Percentiles rank a stretch among this genome's conserved stretches.
phyloP scores from a whole-genome alignment of 2,797 vertebrate genomes.

The Sylvia borin region DNA sequence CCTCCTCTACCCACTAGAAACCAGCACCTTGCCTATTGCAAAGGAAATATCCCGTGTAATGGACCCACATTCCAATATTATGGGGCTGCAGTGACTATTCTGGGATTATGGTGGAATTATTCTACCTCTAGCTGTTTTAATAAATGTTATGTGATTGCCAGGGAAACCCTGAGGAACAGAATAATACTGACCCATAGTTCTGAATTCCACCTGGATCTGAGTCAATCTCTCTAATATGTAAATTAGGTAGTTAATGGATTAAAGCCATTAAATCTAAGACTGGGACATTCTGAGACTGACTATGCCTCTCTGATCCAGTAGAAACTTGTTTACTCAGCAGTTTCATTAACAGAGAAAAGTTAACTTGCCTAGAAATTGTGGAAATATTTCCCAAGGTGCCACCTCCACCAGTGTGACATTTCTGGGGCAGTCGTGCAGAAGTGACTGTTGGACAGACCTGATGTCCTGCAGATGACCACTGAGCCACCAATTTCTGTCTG shows the following conservation, averaged over 20 bases:
- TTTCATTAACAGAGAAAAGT: not conserved
- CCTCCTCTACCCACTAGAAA: not conserved
- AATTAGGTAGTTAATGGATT: not conserved
- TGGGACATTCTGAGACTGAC: not conserved
- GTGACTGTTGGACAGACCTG: not conserved
- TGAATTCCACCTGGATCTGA: not conserved
- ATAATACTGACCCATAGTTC: not conserved
- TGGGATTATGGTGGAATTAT: not conserved
- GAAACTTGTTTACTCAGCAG: not conserved
- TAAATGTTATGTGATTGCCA: not conserved
- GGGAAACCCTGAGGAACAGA: not conserved
- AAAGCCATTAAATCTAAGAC: not conserved
- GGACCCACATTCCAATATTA: not conserved
- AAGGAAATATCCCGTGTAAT: not conserved
- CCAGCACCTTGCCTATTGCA: not conserved
- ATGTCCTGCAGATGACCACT: not conserved
- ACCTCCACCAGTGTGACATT: not conserved
- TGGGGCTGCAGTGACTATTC: not conserved
- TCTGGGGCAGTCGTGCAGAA: not conserved
- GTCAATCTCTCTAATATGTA: not conserved
- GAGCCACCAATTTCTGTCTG: not conserved
- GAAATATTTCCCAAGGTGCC: not conserved
- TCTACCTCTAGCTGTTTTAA: constrained; percentile 1
- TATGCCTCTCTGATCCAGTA: not conserved
- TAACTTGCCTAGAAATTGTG: not conserved